Percentiles rank a stretch among this genome's conserved stretches.
These are phyloP conservation scores for Streptopelia turtur DNA, from an alignment of 2,797 vertebrate genomes.

Conservation along the genomic window DNA sequence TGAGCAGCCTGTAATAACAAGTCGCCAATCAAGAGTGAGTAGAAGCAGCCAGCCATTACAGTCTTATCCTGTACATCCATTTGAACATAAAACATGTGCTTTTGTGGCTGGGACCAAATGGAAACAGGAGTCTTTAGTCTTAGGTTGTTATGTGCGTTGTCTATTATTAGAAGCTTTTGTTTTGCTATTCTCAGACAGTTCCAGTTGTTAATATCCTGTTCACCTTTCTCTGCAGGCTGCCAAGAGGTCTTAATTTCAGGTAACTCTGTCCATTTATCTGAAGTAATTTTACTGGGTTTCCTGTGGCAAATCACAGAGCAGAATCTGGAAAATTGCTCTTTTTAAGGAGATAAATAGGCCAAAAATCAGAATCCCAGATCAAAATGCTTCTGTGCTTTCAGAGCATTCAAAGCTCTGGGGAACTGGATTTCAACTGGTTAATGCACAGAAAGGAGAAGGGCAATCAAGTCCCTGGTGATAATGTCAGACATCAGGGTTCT, in stretches of 20 bases:
- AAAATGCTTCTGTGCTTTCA: not conserved
- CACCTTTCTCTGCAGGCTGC: slow-evolving; percentile 8
- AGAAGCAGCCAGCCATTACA: not conserved
- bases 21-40: not conserved
- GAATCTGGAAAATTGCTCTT: slow-evolving; percentile 17
- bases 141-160: not conserved
- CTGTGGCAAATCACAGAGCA: slow-evolving; percentile 15
- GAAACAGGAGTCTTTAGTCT: not conserved
- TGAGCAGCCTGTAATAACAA: not conserved
- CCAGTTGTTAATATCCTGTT: slow-evolving; percentile 16
- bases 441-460: not conserved
- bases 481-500: not conserved
- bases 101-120: not conserved
- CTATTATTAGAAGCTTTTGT: not conserved
- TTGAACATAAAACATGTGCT: not conserved
- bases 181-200: not conserved
- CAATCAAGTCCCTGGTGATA: not conserved
- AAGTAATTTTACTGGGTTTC: slow-evolving; percentile 14
- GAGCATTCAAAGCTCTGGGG: not conserved
- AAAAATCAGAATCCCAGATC: not conserved
- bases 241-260: slow-evolving; percentile 22
- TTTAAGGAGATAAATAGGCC: not conserved
- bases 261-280: not conserved
- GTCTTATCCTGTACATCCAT: not conserved
- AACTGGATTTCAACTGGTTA: slow-evolving; percentile 25